phyloP scores from a whole-genome alignment of 1,140 invertebrate species.

The Cydia strobilella region DNA sequence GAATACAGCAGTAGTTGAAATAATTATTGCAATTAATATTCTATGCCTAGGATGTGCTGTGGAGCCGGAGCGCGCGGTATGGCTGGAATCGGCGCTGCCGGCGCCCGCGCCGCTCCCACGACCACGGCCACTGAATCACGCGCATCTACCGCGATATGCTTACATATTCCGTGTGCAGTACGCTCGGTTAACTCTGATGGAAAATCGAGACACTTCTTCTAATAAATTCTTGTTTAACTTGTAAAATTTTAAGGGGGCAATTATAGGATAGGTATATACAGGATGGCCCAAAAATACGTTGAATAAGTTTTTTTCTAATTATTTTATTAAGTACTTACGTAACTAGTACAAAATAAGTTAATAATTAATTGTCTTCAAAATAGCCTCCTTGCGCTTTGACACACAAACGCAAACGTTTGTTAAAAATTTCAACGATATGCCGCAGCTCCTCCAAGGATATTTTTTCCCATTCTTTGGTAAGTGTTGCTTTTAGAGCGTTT shows the following conservation, averaged over 20 bases:
- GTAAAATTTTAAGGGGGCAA: neutral
- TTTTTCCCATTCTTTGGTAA: too few species aligned
- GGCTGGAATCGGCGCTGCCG: constrained; percentile 1
- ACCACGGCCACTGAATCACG: constrained; percentile 19
- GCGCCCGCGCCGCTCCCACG: constrained; percentile 14
- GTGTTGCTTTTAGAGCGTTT: too few species aligned
- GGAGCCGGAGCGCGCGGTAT: constrained; percentile 14
- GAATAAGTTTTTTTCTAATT: too few species aligned
- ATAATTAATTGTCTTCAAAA: too few species aligned
- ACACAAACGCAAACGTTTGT: too few species aligned
- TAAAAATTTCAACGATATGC: too few species aligned
- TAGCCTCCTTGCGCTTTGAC: too few species aligned
- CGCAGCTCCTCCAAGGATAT: too few species aligned
- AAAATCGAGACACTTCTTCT: neutral
- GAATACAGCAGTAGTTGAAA: constrained; percentile 11
- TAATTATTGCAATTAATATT: constrained; percentile 21
- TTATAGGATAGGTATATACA: too few species aligned
- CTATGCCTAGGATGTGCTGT: constrained; percentile 7
- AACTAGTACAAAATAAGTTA: too few species aligned
- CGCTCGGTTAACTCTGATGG: neutral
- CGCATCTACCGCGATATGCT: constrained; percentile 11
- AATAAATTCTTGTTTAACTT: neutral
- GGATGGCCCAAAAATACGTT: too few species aligned
- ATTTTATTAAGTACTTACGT: too few species aligned
- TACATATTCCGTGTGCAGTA: neutral